Evolutionary conservation across 2,797 vertebrate genomes (phyloP), one percentile per base, ranked within the genome.

Genomic region (Corythornis leucogaster): DNA sequence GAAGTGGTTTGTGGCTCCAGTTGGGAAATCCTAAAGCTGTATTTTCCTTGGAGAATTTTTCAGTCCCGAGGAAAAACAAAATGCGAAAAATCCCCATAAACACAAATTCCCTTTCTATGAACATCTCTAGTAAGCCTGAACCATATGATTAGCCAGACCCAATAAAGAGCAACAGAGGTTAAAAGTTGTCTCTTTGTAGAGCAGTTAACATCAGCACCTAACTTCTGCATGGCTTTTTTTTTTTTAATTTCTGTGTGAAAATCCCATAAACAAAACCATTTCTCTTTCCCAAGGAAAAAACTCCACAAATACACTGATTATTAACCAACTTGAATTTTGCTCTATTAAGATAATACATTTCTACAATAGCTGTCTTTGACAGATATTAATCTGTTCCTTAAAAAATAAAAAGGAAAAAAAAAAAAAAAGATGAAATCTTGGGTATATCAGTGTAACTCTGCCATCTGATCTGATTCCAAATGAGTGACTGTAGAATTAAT

Each of bases 381-480:
- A 69, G 42, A 25, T 53, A 8, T 25, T 35, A 25, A 8, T 35
- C 6, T 46, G 28, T 57, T 63, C 17, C 15, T 43, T n/a, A 11
- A 33, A 30, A 35, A 35, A 0, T 15, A 22, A 17, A 2, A 4
- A 26, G 8, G 18, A 14, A 25, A 21, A 6, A 24, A 11, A 6
- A 6, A 1, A 2, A 9, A 1, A 2, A 9, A 9, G 4, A 3
- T 3, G 4, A 4, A 5, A 31, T 15, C 8, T 10, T 18, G 8
- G 4, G 4, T 25, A 16, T 67, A 10, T 87, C 30, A n/a, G 3
- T n/a, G 25, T 69, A 18, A 35, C 11, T 30, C 8, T 43, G 53
- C 8, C 5, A 26, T 50, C 11, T 70, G 62, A 61, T 85, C 11
- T 70, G 62, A 61, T 85, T 5, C 19, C 25, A 64, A 15, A 1